These are phyloP conservation scores for Ctenodactylus gundi DNA, from an alignment of 2,113 vertebrate species.

Conservation along the genomic window DNA sequence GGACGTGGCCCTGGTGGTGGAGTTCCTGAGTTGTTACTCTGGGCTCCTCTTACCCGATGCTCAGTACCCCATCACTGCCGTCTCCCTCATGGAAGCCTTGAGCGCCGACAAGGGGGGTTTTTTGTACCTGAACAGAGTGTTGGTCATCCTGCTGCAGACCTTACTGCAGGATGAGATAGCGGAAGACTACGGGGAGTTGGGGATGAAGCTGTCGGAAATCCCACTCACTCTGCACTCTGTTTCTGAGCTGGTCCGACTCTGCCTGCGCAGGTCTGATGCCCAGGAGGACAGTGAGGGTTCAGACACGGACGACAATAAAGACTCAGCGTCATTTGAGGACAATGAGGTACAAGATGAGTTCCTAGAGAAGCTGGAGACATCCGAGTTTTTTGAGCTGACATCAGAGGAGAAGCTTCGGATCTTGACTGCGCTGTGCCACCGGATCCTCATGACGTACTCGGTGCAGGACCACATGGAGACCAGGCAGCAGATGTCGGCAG, in stretches of 20 bases:
- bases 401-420: slow-evolving; percentile 94
- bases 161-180: slow-evolving; percentile 97
- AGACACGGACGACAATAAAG: slow-evolving; percentile 84
- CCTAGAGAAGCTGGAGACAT: slow-evolving; percentile 93
- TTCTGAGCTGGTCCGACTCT: slow-evolving; percentile 94
- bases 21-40: slow-evolving; percentile 95
- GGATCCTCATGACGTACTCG: slow-evolving; percentile 97
- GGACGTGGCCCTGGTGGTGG: slow-evolving; percentile 94
- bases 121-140: slow-evolving; percentile 93
- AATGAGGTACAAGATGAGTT: slow-evolving; percentile 93
- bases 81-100: slow-evolving; percentile 94
- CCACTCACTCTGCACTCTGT: slow-evolving; percentile 95
- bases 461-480: slow-evolving; percentile 96
- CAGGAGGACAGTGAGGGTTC: slow-evolving; percentile 91
- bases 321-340: slow-evolving; percentile 87
- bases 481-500: slow-evolving; percentile 91
- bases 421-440: slow-evolving; percentile 93
- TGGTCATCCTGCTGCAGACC: slow-evolving; percentile 96
- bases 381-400: slow-evolving; percentile 94
- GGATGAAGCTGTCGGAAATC: slow-evolving; percentile 96
- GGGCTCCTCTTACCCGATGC: slow-evolving; percentile 94
- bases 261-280: slow-evolving; percentile 92
- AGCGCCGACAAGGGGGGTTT: slow-evolving; percentile 93
- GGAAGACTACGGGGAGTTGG: slow-evolving; percentile 96
- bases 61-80: slow-evolving; percentile 94